These are phyloP conservation scores for Petrolisthes cinctipes DNA, from an alignment of 2,888 invertebrate genomes.

Conservation along the genomic window DNA sequence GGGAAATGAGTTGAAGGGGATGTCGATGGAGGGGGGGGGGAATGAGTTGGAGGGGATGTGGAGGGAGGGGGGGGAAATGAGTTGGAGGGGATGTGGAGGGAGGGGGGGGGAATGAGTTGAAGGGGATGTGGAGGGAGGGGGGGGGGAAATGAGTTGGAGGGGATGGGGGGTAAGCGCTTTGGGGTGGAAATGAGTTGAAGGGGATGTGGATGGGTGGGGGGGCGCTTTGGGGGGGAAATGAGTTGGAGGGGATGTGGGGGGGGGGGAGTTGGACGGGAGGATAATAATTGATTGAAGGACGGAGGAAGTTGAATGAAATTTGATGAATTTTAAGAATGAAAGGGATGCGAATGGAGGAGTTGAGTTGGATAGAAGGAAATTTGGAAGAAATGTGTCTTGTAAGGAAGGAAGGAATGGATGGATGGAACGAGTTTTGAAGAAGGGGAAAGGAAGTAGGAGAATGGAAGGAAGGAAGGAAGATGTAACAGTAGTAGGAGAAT, in stretches of 20 bases:
- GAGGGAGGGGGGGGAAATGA: neutral
- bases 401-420: no score
- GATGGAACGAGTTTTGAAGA: no score
- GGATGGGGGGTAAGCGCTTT: neutral
- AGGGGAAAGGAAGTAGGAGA: no score
- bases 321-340: no score
- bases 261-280: neutral
- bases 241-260: neutral
- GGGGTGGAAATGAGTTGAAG: neutral
- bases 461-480: no score
- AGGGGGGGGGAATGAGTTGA: neutral
- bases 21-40: neutral
- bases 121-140: neutral
- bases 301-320: no score
- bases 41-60: neutral
- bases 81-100: neutral
- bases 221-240: neutral
- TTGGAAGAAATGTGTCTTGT: no score
- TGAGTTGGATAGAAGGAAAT: no score
- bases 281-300: no score
- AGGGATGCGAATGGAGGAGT: no score
- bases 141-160: neutral
- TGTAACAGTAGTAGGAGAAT: no score
- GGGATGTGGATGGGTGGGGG: neutral
- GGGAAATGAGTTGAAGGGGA: neutral